Evolutionary conservation across 2,113 vertebrate species (phyloP).

Genomic region (Corythoichthys intestinalis): DNA sequence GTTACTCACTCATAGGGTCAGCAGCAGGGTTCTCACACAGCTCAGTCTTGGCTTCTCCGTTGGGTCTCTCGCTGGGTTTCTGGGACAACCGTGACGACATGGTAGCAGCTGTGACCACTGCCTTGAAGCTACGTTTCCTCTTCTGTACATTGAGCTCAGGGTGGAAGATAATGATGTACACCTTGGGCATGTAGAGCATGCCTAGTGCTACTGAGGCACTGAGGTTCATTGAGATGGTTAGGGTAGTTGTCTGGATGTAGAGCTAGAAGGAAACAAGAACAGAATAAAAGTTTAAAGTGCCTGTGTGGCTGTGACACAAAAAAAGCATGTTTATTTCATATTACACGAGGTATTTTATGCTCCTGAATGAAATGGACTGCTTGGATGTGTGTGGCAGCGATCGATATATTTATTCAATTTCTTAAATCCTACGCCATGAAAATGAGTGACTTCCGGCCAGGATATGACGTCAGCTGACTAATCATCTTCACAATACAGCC

Average conservation of each 20-base stretch:
- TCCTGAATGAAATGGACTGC: too few relatives aligned
- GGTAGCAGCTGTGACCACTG: slow-evolving; percentile 91
- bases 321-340: too few relatives aligned
- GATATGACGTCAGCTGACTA: too few relatives aligned
- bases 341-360: too few relatives aligned
- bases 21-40: slow-evolving; percentile 85
- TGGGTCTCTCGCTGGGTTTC: slow-evolving; percentile 90
- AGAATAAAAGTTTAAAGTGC: neutral
- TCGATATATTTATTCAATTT: too few relatives aligned
- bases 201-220: slow-evolving; percentile 96
- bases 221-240: slow-evolving; percentile 97
- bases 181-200: slow-evolving; percentile 98
- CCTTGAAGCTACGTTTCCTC: slow-evolving; percentile 95
- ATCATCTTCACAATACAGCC: too few relatives aligned
- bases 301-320: too few relatives aligned
- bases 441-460: too few relatives aligned
- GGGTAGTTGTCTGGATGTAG: slow-evolving; percentile 95
- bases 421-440: too few relatives aligned
- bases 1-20: slow-evolving; percentile 69
- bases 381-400: too few relatives aligned
- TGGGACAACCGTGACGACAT: slow-evolving; percentile 91
- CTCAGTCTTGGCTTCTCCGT: slow-evolving; percentile 93
- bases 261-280: slow-evolving; percentile 74
- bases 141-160: slow-evolving; percentile 96
- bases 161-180: slow-evolving; percentile 98